Evolutionary conservation across 2,113 vertebrate species (phyloP).

Genomic region (Hyperoodon ampullatus): DNA sequence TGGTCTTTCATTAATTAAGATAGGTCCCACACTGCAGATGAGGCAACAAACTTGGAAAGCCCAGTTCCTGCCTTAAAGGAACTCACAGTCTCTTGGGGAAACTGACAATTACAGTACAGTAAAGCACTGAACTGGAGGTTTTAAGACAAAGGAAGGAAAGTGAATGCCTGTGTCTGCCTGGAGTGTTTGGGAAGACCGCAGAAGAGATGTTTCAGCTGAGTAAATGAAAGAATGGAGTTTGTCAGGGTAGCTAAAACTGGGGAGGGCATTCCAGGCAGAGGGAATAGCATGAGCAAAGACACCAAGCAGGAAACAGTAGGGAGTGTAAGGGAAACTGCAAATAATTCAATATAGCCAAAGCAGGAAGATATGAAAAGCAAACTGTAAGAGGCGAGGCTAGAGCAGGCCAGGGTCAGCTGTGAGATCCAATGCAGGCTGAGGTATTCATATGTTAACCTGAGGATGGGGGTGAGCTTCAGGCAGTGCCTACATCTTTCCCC

Average conservation of each 20-base stretch:
- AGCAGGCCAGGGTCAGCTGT: background rate
- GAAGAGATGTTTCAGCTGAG: background rate
- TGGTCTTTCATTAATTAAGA: background rate
- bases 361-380: background rate
- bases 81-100: background rate
- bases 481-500: background rate
- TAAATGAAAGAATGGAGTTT: background rate
- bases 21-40: background rate
- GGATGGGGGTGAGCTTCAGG: background rate
- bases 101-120: background rate
- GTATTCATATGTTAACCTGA: background rate
- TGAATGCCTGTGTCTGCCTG: background rate
- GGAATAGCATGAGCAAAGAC: background rate
- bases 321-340: background rate
- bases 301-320: background rate
- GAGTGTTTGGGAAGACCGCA: background rate
- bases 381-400: background rate
- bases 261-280: slow-evolving; percentile 18
- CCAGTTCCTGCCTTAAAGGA: background rate
- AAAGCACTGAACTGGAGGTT: background rate
- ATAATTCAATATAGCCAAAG: background rate
- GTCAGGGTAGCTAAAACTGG: background rate
- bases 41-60: slow-evolving; percentile 28
- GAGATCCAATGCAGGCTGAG: background rate
- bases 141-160: background rate